Percentiles rank a stretch among this genome's conserved stretches.
phyloP scores from a whole-genome alignment of 2,888 invertebrate genomes.

The Hybos culiciformis region DNA sequence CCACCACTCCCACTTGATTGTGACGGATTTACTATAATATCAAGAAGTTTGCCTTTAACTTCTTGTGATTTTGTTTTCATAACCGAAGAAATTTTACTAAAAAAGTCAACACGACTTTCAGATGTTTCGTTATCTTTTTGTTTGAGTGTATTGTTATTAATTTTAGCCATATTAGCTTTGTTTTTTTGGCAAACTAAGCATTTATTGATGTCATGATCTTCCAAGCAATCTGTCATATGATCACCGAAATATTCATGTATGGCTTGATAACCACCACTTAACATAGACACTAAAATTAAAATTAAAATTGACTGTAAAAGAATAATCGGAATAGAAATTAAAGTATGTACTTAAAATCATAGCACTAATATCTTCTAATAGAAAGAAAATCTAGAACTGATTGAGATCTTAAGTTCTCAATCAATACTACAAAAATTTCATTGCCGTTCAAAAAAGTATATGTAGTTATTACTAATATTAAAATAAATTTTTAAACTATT shows the following conservation, averaged over 20 bases:
- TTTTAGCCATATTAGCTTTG: constrained; percentile 21
- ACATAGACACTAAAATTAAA: too few species aligned
- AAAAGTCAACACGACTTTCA: constrained; percentile 49
- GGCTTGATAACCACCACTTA: constrained; percentile 80
- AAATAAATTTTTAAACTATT: too few species aligned
- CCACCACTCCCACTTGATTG: neutral
- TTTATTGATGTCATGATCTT: constrained; percentile 66
- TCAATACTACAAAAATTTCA: too few species aligned
- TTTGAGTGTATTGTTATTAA: constrained; percentile 1
- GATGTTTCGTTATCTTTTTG: constrained; percentile 3
- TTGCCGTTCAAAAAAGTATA: too few species aligned
- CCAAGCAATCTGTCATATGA: constrained; percentile 63
- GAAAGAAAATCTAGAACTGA: too few species aligned
- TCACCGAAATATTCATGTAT: constrained; percentile 74
- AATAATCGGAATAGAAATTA: too few species aligned
- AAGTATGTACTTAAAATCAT: too few species aligned
- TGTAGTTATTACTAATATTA: too few species aligned
- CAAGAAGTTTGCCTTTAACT: constrained; percentile 80
- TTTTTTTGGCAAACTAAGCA: constrained; percentile 69
- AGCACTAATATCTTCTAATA: too few species aligned
- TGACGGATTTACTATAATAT: constrained; percentile 79
- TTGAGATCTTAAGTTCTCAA: too few species aligned
- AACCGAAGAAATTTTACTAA: constrained; percentile 71
- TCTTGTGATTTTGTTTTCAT: constrained; percentile 85
- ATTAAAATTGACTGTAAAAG: too few species aligned